A percentile compares a stretch with the other conserved stretches of the same genome.
phyloP scores from a whole-genome alignment of 2,113 vertebrate species.

The Mola mola region DNA sequence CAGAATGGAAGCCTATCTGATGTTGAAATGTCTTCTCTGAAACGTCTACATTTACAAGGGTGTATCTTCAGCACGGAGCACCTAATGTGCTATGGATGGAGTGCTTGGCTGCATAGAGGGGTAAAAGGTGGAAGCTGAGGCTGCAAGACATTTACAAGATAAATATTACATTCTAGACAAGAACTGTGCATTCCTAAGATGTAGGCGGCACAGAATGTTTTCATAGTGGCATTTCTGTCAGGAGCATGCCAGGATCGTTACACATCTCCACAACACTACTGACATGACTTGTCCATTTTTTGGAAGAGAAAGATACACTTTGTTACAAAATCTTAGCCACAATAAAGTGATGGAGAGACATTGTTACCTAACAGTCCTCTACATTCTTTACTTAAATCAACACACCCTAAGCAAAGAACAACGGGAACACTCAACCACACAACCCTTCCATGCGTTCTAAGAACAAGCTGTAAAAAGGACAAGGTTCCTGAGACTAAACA shows the following conservation, averaged over 20 bases:
- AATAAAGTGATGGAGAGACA: conserved; percentile 44
- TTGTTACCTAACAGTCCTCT: too few relatives aligned
- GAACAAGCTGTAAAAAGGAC: conserved; percentile 8
- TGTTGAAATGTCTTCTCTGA: conserved; percentile 51
- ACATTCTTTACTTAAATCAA: neutral
- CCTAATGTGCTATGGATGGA: conserved; percentile 55
- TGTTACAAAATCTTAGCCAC: conserved; percentile 40
- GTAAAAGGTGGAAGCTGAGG: conserved; percentile 58
- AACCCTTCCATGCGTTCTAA: conserved; percentile 4
- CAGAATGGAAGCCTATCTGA: conserved; percentile 45
- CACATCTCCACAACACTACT: conserved; percentile 55
- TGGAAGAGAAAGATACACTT: conserved; percentile 36
- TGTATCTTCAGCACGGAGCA: conserved; percentile 49
- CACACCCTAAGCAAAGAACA: neutral
- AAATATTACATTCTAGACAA: conserved; percentile 77
- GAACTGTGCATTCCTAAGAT: conserved; percentile 63
- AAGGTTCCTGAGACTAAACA: conserved; percentile 15
- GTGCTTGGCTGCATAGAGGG: conserved; percentile 45
- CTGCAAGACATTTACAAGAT: conserved; percentile 73
- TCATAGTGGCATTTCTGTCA: conserved; percentile 72
- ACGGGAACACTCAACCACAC: neutral
- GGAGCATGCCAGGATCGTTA: conserved; percentile 59
- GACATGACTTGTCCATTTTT: conserved; percentile 59
- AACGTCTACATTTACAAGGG: conserved; percentile 58
- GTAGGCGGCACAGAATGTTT: conserved; percentile 65